Percentiles rank a stretch among this genome's conserved stretches.
These are phyloP conservation scores for Heterotilapia buettikoferi DNA, from an alignment of 2,113 vertebrate genomes.

Conservation along the genomic window DNA sequence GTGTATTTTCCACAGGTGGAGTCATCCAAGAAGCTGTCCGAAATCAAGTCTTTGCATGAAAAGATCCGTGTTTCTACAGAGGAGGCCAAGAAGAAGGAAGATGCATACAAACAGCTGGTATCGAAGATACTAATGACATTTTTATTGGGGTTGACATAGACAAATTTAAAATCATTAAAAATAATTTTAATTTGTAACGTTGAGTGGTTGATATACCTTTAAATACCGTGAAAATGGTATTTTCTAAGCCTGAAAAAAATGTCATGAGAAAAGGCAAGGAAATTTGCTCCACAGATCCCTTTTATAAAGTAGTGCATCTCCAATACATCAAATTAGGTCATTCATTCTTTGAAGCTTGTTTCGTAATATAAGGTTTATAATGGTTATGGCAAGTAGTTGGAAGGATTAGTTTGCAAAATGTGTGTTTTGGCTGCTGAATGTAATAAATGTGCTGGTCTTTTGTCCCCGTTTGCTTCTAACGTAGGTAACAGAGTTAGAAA, in stretches of 20 bases:
- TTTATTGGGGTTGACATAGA: background rate
- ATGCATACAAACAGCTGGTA: constrained; percentile 76
- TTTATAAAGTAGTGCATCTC: background rate
- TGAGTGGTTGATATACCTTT: background rate
- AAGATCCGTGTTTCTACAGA: constrained; percentile 78
- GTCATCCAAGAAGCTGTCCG: constrained; percentile 78
- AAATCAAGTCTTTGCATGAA: constrained; percentile 84
- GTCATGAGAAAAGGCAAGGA: background rate
- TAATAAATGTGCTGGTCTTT: background rate
- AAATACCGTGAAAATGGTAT: background rate
- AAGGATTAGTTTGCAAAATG: background rate
- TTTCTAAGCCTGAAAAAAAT: background rate
- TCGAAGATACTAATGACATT: background rate
- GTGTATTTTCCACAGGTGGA: constrained; percentile 68
- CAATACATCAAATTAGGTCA: background rate
- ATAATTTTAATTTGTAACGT: background rate
- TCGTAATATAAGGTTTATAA: background rate
- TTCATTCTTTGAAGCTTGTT: background rate
- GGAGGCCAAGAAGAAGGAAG: constrained; percentile 85
- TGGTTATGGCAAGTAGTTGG: background rate
- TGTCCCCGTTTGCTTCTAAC: background rate
- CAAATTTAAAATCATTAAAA: background rate
- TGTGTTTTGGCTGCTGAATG: background rate
- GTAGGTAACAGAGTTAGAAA: constrained; percentile 81
- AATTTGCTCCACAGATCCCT: background rate